Evolutionary conservation across 2,888 invertebrate species (phyloP), one percentile per base, ranked within the genome.

Genomic region (Amorpha juglandis): DNA sequence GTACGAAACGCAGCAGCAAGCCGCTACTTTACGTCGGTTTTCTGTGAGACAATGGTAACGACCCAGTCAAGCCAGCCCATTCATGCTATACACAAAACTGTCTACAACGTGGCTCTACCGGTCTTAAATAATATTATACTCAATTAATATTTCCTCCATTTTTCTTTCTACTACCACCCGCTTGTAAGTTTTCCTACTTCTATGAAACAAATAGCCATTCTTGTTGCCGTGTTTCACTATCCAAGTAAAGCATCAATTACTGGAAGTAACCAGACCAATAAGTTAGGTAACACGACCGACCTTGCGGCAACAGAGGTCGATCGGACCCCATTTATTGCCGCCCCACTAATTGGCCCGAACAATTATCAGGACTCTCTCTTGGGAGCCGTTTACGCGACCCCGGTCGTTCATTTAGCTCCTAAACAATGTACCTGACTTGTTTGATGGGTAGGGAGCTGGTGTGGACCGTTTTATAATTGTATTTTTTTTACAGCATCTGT

Each of bases 281-380:
- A 42, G 42, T 58, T 19, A 12, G 58, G 27, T 52, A 3, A 27
- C 1, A 9, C 16, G 19, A 8, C 38, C 38, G 55, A 55, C 55
- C 55, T 38, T 55, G 53, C 33, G 58, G 42, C 19, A 42, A 58
- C 58, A 42, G 19, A 42, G 58, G 58, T 58, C 58, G 58, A 58
- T 58, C 19, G 58, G 42, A 58, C 58, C 58, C 42, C 42, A 58
- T 58, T 58, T 58, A 38, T 58, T 38, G 58, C 58, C 38, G 58
- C 16, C 58, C 42, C 19, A 19, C 58, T 58, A 58, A 58, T 58
- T 58, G 58, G 58, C 19, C 58, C 19, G 58, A 58, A 42, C 58
- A 58, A 58, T 58, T 58, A 55, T 55, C 55, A 19, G 42, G 0
- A 38, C 38, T 19, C 38, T 42, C 58, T 42, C 58, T 21, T 2